Conservation (phyloP, 2,888 invertebrate genomes). For the Megalurothrips usitatus region DNA sequence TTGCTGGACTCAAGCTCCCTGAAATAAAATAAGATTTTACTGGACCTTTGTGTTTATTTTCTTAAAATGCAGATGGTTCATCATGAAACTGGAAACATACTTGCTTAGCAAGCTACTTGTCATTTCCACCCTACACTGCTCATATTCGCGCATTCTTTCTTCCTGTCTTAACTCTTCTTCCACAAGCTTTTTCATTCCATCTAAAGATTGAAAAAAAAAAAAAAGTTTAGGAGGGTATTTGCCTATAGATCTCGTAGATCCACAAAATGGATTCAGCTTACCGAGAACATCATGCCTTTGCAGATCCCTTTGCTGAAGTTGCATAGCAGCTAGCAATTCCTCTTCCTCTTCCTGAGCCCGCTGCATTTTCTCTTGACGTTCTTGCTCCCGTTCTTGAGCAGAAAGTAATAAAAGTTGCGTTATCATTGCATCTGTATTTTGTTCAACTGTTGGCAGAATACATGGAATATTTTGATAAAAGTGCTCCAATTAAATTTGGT, state of each 20-base stretch:
- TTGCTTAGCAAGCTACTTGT: constrained; percentile 61
- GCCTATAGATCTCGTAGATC: neutral
- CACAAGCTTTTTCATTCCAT: constrained; percentile 65
- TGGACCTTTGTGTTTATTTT: neutral
- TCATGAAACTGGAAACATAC: constrained; percentile 46
- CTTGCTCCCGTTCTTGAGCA: constrained; percentile 55
- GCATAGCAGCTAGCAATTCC: constrained; percentile 56
- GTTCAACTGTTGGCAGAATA: constrained; percentile 53
- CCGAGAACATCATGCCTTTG: constrained; percentile 62
- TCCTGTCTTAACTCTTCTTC: constrained; percentile 61
- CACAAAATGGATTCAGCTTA: constrained; percentile 39
- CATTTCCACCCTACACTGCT: constrained; percentile 52
- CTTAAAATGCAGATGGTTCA: neutral
- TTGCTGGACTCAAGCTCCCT: constrained; percentile 59
- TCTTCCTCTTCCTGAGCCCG: constrained; percentile 63
- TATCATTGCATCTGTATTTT: constrained; percentile 61
- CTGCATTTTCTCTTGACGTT: constrained; percentile 53
- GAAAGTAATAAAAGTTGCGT: constrained; percentile 60
- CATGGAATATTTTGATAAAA: constrained; percentile 31
- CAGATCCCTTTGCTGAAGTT: constrained; percentile 50
- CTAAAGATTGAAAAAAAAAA: constrained; percentile 41
- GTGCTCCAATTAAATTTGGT: neutral
- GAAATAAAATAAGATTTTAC: constrained; percentile 12
- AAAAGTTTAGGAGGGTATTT: neutral
- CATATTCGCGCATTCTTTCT: constrained; percentile 58